Conservation (phyloP, 2,888 invertebrate species). For the Chorisops tibialis region DNA sequence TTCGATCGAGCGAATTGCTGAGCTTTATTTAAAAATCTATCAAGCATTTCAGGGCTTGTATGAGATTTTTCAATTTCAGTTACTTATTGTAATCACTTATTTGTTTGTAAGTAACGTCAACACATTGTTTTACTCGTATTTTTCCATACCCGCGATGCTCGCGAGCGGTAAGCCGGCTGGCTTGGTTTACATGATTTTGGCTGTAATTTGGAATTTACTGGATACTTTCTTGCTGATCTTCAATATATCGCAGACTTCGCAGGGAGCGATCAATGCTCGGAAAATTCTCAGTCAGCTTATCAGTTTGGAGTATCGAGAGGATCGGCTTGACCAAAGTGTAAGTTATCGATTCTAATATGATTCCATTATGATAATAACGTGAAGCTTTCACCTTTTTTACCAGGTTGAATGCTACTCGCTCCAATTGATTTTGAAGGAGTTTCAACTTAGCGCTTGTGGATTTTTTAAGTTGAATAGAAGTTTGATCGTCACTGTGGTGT, state of each 20-base stretch:
- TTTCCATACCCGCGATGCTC: too few species aligned
- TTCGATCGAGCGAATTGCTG: neutral
- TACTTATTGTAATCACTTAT: neutral
- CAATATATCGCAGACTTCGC: too few species aligned
- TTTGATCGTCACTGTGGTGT: conserved; percentile 13
- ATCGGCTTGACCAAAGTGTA: too few species aligned
- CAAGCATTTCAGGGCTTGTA: neutral
- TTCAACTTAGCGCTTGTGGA: neutral
- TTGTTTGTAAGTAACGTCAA: conserved; percentile 1
- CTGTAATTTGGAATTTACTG: too few species aligned
- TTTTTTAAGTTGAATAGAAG: conserved; percentile 4
- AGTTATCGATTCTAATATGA: neutral
- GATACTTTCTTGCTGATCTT: neutral
- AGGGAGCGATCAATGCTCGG: too few species aligned
- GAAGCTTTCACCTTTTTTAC: neutral
- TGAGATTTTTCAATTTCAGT: neutral
- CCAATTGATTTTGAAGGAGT: conserved; percentile 14
- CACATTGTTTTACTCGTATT: neutral
- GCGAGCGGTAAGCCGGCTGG: neutral
- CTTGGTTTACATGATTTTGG: neutral
- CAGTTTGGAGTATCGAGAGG: too few species aligned
- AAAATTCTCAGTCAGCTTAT: too few species aligned
- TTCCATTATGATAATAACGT: neutral
- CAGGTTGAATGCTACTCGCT: conserved; percentile 10
- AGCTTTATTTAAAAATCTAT: neutral